Evolutionary conservation across 2,797 vertebrate species (phyloP), one percentile per base, ranked within the genome.

Genomic region (Alca torda): DNA sequence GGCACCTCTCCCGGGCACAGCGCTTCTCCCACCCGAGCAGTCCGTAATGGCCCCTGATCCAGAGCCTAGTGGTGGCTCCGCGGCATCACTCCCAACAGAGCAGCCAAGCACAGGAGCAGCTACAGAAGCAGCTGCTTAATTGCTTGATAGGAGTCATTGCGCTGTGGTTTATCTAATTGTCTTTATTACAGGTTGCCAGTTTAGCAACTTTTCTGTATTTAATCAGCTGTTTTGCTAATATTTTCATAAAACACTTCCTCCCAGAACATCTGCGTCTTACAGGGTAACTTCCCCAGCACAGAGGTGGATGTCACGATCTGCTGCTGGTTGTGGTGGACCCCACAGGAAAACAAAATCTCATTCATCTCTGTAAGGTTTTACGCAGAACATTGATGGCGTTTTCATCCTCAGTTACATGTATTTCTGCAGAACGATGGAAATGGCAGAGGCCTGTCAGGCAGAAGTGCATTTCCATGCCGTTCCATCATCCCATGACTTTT

Each of bases 1-100:
- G 95, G 92, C 87, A 96, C 77, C 84, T 86, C 63, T 89, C 89
- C 84, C 95, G 73, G 89, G 81, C 39, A 41, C 73, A 82, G 79
- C 57, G 15, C 79, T 89, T 88, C 90, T 84, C 84, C 84, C 89
- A 93, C 43, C 84, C 89, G 41, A 56, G 37, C 69, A 81, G 78
- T 18, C 81, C 67, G 54, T 56, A 84, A 75, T 33, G 91, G 79
- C 82, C 82, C 87, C 0, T 45, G 67, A 89, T 93, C 92, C 87
- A 76, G 56, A 81, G 79, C 69, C 33, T 4, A 33, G 82, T 35
- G 43, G 82, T 75, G 79, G 53, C 89, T 81, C 75, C 54, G 12
- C 73, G 54, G 39, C 69, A 68, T 3, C 89, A 73, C 78, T 87
- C 90, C 39, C 56, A 96, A 84, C 76, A 91, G 84, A 91, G 77